phyloP scores from a whole-genome alignment of 2,888 invertebrate genomes.

The Candidula unifasciata region DNA sequence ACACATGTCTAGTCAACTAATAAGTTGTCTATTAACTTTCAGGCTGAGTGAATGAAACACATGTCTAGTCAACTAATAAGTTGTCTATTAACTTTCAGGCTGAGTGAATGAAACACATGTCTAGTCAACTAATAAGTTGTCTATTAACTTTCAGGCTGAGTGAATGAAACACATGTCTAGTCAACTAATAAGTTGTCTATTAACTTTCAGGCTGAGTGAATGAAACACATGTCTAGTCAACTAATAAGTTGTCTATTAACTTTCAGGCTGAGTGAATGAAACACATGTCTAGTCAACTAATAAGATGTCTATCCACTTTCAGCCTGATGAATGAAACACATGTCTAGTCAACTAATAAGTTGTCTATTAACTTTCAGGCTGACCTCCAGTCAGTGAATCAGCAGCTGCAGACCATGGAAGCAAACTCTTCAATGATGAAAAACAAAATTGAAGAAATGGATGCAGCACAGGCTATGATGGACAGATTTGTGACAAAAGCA shows the following conservation, averaged over 20 bases:
- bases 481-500: slow-evolving; percentile 62
- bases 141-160: too few species aligned
- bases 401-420: slow-evolving; percentile 70
- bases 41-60: slow-evolving; percentile 58
- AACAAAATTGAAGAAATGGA: slow-evolving; percentile 75
- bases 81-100: slow-evolving; percentile 52
- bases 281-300: too few species aligned
- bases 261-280: too few species aligned
- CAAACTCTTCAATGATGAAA: slow-evolving; percentile 72
- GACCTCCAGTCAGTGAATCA: slow-evolving; percentile 63
- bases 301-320: too few species aligned
- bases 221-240: too few species aligned
- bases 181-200: too few species aligned
- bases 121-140: too few species aligned
- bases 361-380: slow-evolving; percentile 52
- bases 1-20: neutral
- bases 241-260: too few species aligned
- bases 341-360: neutral
- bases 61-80: neutral
- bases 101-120: too few species aligned
- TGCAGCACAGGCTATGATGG: slow-evolving; percentile 71
- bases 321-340: neutral
- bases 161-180: too few species aligned
- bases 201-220: too few species aligned
- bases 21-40: neutral